Evolutionary conservation across 2,797 vertebrate species (phyloP).

Genomic region (Hydrophis major): DNA sequence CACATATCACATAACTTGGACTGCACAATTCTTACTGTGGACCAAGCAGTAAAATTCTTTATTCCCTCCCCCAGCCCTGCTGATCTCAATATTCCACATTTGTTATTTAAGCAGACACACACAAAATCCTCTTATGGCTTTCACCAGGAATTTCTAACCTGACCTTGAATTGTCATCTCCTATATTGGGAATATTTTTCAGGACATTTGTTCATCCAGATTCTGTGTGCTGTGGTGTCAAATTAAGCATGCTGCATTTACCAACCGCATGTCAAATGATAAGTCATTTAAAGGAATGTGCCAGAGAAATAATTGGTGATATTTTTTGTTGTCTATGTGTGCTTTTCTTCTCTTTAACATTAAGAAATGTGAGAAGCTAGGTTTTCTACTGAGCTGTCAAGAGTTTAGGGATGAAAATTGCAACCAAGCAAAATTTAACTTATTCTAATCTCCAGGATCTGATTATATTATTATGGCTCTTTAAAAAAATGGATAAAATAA

Average conservation of each 20-base stretch:
- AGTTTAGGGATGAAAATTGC: not conserved
- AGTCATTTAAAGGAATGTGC: not conserved
- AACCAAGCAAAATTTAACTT: not conserved
- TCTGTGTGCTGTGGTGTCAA: not conserved
- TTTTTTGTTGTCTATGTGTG: not conserved
- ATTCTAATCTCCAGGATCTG: not conserved
- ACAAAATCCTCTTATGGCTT: not conserved
- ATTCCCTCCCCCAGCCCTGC: not conserved
- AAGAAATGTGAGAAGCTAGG: not conserved
- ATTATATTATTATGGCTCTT: not conserved
- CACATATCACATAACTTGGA: not conserved
- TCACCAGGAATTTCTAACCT: not conserved
- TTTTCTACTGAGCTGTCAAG: slow-evolving; percentile 22
- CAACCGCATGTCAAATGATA: not conserved
- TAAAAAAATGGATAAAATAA: not conserved
- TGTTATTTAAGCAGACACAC: not conserved
- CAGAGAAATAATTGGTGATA: not conserved
- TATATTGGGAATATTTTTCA: not conserved
- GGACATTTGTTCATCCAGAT: not conserved
- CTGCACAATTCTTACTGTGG: not conserved
- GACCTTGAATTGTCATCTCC: slow-evolving; percentile 45
- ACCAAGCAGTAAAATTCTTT: not conserved
- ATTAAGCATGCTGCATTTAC: not conserved
- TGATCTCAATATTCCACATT: not conserved
- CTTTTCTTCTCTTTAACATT: not conserved